Evolutionary conservation across 2,797 vertebrate species (phyloP).

Genomic region (Neosilurus hyrtlii): DNA sequence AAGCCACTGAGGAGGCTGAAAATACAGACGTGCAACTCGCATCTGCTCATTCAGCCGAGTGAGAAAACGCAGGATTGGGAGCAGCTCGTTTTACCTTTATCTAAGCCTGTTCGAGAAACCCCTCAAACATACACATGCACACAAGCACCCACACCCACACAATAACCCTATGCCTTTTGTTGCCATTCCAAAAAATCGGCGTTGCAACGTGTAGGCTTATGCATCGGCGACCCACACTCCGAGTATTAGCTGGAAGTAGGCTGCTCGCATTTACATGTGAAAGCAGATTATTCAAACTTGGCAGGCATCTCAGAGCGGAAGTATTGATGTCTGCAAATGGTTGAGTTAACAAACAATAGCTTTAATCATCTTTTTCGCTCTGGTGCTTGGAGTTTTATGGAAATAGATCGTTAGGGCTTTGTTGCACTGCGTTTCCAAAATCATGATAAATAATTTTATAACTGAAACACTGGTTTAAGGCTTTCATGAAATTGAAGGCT

Average conservation of each 20-base stretch:
- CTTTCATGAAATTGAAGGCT: constrained; percentile 7
- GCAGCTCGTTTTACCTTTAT: constrained; percentile 72
- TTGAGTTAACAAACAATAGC: constrained; percentile 54
- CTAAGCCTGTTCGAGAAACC: constrained; percentile 69
- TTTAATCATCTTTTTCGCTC: constrained; percentile 46
- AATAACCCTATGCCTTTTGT: constrained; percentile 62
- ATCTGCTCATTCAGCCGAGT: constrained; percentile 74
- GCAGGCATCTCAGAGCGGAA: constrained; percentile 63
- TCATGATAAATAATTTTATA: constrained; percentile 12
- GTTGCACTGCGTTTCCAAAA: constrained; percentile 4
- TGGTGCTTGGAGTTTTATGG: constrained; percentile 32
- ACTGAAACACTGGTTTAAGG: neutral
- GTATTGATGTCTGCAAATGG: constrained; percentile 60
- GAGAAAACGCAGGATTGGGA: constrained; percentile 71
- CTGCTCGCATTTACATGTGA: constrained; percentile 69
- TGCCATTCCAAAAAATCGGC: constrained; percentile 57
- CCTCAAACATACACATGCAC: constrained; percentile 35
- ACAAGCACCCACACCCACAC: constrained; percentile 44
- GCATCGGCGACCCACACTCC: constrained; percentile 50
- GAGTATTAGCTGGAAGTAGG: constrained; percentile 61
- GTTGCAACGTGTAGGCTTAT: constrained; percentile 59
- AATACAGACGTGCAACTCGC: constrained; percentile 68
- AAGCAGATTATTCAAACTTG: constrained; percentile 70
- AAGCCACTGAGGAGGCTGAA: constrained; percentile 70
- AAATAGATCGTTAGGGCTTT: constrained; percentile 36